Evolutionary conservation across 2,888 invertebrate genomes (phyloP).

Genomic region (Mycalesis mineus): DNA sequence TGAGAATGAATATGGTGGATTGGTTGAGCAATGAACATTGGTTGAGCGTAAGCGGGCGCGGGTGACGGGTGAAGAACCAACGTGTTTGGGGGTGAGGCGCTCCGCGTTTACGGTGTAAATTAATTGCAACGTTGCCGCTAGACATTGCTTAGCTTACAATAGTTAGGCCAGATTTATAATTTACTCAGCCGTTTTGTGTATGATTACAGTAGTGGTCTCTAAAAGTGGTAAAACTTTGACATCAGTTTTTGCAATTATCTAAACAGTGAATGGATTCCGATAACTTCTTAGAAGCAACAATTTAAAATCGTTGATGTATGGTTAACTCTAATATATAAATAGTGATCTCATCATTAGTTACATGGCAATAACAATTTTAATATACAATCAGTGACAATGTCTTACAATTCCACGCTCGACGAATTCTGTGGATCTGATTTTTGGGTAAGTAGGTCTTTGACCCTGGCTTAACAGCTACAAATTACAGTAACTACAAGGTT

Average conservation of each 20-base stretch:
- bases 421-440: constrained; percentile 87
- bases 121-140: constrained; percentile 20
- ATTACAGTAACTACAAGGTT: constrained; percentile 17
- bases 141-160: not conserved
- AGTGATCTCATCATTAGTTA: constrained; percentile 19
- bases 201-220: not conserved
- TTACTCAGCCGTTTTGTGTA: constrained; percentile 6
- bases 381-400: constrained; percentile 61
- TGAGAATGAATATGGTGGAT: too few species aligned
- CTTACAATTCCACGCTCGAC: constrained; percentile 81
- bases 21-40: too few species aligned
- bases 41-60: constrained; percentile 1
- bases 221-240: not conserved
- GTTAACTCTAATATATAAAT: constrained; percentile 7
- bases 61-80: constrained; percentile 18
- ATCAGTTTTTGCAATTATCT: constrained; percentile 23
- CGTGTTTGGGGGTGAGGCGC: constrained; percentile 25
- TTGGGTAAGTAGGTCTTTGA: constrained; percentile 83
- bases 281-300: constrained; percentile 13
- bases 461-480: constrained; percentile 27
- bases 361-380: constrained; percentile 26
- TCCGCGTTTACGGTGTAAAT: constrained; percentile 13
- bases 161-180: constrained; percentile 1
- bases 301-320: constrained; percentile 16
- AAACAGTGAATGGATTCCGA: constrained; percentile 27